Percentiles rank a stretch among this genome's conserved stretches.
phyloP scores from a whole-genome alignment of 2,797 vertebrate species.

The Pantherophis alleghaniensis region DNA sequence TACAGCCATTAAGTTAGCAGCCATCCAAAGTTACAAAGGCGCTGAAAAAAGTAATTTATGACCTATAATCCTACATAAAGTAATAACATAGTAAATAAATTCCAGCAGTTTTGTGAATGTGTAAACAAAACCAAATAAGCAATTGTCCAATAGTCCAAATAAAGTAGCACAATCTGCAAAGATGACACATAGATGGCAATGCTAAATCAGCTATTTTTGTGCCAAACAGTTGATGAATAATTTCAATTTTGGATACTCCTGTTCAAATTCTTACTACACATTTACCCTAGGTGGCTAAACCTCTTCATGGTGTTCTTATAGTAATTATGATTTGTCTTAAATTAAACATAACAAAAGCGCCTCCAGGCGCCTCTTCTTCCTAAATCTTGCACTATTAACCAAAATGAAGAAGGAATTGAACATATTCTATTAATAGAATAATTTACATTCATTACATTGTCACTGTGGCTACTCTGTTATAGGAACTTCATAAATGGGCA shows the following conservation, averaged over 20 bases:
- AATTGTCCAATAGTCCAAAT: not conserved
- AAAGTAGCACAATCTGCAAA: not conserved
- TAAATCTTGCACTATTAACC: not conserved
- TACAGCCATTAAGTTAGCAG: not conserved
- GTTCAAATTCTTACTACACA: not conserved
- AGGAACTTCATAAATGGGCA: not conserved
- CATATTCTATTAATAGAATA: not conserved
- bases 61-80: not conserved
- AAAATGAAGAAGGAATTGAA: not conserved
- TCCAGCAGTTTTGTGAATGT: not conserved
- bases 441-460: slow-evolving; percentile 24
- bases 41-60: not conserved
- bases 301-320: not conserved
- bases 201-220: not conserved
- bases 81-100: not conserved
- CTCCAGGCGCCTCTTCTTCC: not conserved
- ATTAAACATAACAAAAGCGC: not conserved
- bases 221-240: not conserved
- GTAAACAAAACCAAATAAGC: not conserved
- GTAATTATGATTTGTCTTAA: not conserved
- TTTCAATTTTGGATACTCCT: not conserved
- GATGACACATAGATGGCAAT: not conserved
- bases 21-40: not conserved
- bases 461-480: not conserved
- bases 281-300: not conserved